These are phyloP conservation scores for Xestia sexstrigata DNA, from an alignment of 2,888 invertebrate species.

Conservation along the genomic window DNA sequence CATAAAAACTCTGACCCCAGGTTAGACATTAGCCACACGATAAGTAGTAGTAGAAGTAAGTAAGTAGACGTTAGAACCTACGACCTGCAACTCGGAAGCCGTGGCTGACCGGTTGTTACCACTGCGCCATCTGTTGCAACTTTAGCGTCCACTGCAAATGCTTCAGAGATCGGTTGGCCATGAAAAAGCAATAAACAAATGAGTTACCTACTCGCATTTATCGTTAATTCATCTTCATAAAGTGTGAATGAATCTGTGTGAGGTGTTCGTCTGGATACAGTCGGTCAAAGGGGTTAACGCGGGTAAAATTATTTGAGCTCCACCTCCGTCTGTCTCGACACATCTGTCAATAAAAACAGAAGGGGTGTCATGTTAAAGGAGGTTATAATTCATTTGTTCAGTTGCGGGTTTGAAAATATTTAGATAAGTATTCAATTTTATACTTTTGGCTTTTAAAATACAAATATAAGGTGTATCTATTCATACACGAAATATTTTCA, in stretches of 20 bases:
- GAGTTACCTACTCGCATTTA: not conserved
- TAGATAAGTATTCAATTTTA: not conserved
- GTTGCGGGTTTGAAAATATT: not conserved
- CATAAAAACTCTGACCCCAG: too few relatives aligned
- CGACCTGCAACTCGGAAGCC: not conserved
- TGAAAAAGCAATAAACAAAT: not conserved
- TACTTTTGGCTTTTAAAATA: not conserved
- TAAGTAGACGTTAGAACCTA: too few relatives aligned
- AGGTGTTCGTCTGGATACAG: conserved; percentile 15
- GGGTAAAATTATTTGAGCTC: not conserved
- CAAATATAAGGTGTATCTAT: too few relatives aligned
- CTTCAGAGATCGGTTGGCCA: not conserved
- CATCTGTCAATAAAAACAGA: conserved; percentile 25
- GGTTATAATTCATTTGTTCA: conserved; percentile 18
- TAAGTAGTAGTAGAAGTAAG: too few relatives aligned
- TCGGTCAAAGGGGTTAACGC: conserved; percentile 10
- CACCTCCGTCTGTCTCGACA: conserved; percentile 21
- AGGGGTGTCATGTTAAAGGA: not conserved
- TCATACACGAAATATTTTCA: too few relatives aligned
- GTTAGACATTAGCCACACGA: too few relatives aligned
- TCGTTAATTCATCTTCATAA: conserved; percentile 17
- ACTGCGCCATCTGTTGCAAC: not conserved
- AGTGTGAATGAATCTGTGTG: conserved; percentile 16
- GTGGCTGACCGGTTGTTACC: not conserved
- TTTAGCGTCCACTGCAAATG: not conserved